Evolutionary conservation across 1,140 invertebrate genomes (phyloP), one percentile per base, ranked within the genome.

Genomic region (Eumeta japonica): DNA sequence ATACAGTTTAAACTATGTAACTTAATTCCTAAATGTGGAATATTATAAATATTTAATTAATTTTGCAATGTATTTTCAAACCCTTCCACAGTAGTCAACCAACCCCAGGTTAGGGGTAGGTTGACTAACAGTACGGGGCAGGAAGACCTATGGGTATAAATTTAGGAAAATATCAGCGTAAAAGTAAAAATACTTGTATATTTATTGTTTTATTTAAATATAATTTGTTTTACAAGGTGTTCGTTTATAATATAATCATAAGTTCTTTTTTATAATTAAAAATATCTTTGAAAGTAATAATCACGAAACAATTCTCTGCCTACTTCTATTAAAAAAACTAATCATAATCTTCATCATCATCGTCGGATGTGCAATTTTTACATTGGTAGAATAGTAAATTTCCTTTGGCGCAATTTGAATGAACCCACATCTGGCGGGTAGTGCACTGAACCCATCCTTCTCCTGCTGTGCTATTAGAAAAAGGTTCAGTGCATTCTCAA

Each of bases 381-480:
- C n/a, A 28, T 28, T 28, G n/a, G 13, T 28, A 28, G 27, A 28
- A 28, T 13, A 28, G 13, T 28, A 28, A 11, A 10, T 28, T 28
- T 2, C 27, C 27, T 2, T 28, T 28, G n/a, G 13, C 27, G 13
- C 27, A 28, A 11, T 10, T 28, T 28, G 27, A 11, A 13, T 28
- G 27, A 3, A 13, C 27, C 27, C 27, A 28, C 10, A 28, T 11
- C 27, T 28, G n/a, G 27, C 27, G 13, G 3, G 10, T 2, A 28
- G 27, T 28, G 27, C 27, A 28, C 10, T 28, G 27, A 28, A 28
- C 27, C 27, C 27, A 28, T 28, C 13, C 27, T 28, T 28, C 27
- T 28, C 27, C 27, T 3, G 27, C 2, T 11, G 10, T 28, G 13
- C 27, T 28, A 3, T 10, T 11, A 10, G n/a, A 11, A 28, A 11